Evolutionary conservation across 2,888 invertebrate genomes (phyloP).

Genomic region (Trichopoda pennipes): DNA sequence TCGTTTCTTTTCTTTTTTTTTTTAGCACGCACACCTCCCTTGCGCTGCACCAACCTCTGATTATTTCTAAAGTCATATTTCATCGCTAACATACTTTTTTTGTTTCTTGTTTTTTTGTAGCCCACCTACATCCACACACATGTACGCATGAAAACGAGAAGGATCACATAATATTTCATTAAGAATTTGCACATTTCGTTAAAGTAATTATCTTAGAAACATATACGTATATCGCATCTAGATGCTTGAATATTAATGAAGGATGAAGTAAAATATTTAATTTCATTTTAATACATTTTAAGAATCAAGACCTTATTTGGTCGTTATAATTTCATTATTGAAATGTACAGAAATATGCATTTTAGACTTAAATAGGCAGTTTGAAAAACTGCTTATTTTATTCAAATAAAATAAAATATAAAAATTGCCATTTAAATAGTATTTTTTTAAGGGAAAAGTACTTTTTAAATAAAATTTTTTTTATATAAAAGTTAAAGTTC

Average conservation of each 20-base stretch:
- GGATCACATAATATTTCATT: conserved; percentile 48
- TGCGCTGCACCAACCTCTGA: background rate
- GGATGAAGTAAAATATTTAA: background rate
- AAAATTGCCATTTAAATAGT: background rate
- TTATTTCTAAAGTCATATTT: conserved; percentile 27
- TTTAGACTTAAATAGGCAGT: background rate
- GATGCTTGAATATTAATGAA: conserved; percentile 30
- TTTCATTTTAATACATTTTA: background rate
- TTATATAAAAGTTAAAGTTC: no score
- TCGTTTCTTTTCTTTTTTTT: no score
- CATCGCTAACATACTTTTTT: conserved; percentile 13
- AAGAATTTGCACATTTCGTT: conserved; percentile 37
- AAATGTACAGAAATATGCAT: background rate
- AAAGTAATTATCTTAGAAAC: conserved; percentile 15
- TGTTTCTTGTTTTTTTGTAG: background rate
- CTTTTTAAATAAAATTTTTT: background rate
- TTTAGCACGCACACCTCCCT: background rate
- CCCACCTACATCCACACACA: background rate
- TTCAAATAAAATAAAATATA: background rate
- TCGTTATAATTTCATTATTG: background rate
- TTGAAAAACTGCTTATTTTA: background rate
- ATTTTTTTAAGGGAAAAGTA: background rate
- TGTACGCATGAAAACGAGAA: background rate
- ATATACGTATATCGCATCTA: background rate
- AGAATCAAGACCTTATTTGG: background rate